Conservation (phyloP, 2,113 vertebrate species). For the Salvelinus fontinalis region DNA sequence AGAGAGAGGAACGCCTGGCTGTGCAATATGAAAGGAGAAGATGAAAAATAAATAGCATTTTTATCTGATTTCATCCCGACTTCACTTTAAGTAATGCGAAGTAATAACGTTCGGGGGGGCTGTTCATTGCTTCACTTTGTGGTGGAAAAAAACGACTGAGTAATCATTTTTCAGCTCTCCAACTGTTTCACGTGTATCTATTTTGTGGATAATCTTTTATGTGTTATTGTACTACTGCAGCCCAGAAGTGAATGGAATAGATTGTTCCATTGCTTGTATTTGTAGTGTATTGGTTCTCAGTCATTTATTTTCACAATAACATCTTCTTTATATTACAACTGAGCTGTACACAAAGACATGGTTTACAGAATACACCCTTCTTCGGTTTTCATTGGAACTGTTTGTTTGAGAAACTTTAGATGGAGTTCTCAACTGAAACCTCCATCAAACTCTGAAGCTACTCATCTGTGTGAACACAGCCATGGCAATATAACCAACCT, state of each 20-base stretch:
- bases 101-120: conserved; percentile 26
- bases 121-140: conserved; percentile 3
- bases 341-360: neutral
- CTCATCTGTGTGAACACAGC: no score
- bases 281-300: neutral
- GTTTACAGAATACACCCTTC: neutral
- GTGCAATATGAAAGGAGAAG: conserved; percentile 7
- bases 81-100: conserved; percentile 45
- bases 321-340: neutral
- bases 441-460: no score
- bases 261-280: neutral
- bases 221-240: neutral
- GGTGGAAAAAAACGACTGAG: conserved; percentile 32
- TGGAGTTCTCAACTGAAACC: no score
- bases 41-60: conserved; percentile 61
- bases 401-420: no score
- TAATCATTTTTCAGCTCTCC: conserved; percentile 46
- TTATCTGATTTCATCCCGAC: conserved; percentile 53
- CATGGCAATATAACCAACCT: no score
- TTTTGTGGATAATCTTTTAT: neutral
- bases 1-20: neutral
- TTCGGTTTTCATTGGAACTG: no score
- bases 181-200: conserved; percentile 29
- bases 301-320: neutral
- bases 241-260: neutral